These are phyloP conservation scores for Dasyornis broadbenti DNA, from an alignment of 2,113 vertebrate species.

Conservation along the genomic window DNA sequence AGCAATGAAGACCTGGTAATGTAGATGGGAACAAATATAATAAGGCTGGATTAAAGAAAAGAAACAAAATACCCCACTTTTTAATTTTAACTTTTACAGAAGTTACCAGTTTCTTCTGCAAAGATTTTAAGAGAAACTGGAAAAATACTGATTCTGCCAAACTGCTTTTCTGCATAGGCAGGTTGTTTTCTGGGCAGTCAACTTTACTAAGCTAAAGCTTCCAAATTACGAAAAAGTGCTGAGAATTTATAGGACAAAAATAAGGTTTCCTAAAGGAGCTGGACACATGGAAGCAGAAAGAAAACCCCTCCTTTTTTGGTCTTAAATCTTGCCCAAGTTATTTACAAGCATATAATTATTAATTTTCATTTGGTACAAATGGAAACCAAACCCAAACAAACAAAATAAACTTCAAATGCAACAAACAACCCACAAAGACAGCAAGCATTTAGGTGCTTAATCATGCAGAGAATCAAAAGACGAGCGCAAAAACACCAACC, in stretches of 20 bases:
- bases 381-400: not conserved
- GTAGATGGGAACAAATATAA: not conserved
- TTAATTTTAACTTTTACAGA: not conserved
- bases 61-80: fast-evolving
- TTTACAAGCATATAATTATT: not conserved
- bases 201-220: not conserved
- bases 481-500: not conserved
- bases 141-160: not conserved
- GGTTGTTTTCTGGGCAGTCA: not conserved
- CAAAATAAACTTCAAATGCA: not conserved
- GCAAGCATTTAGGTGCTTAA: not conserved
- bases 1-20: not conserved
- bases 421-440: not conserved
- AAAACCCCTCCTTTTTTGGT: fast-evolving
- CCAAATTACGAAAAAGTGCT: not conserved
- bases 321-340: not conserved
- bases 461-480: not conserved
- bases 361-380: not conserved
- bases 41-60: not conserved
- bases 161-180: not conserved
- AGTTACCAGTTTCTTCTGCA: not conserved
- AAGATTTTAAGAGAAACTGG: not conserved
- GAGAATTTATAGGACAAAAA: not conserved
- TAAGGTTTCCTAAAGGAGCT: not conserved
- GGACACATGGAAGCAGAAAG: not conserved